Evolutionary conservation across 2,888 invertebrate species (phyloP), one percentile per base, ranked within the genome.

Genomic region (Meandrusa payeni): DNA sequence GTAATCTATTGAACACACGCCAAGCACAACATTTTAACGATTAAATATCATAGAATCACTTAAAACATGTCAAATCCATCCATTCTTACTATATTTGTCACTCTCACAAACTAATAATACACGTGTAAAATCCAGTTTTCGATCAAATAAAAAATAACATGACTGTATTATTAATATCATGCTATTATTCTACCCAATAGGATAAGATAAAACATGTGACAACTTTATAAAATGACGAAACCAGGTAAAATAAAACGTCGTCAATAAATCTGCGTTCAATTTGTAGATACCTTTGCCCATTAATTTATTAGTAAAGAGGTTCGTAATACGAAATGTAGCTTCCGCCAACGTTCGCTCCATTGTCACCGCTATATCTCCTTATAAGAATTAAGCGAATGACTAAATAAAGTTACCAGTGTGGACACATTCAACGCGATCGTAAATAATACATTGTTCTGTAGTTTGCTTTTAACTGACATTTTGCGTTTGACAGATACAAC

Each of bases 181-280:
- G 32, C 44, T 39, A 44, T 44, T 38, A 33, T 32, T 44, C 28
- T 38, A 31, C 26, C 32, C 38, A 44, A 38, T 44, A 10, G 27
- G 44, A 39, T 44, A 44, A 44, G 44, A 44, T 44, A 44, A 44
- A 32, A 22, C 38, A 15, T 27, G 38, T 44, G 44, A 44, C 44
- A 44, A 44, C 44, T 44, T 44, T 44, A 38, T 44, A 44, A 44
- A 39, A 44, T 44, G 38, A 44, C 33, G 38, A 44, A 38, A 44
- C 27, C 38, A 22, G 20, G 26, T 26, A 44, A 44, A 38, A 44
- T 38, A 44, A 38, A 27, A 38, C 27, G 27, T 12, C 7, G 44
- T 39, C 44, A 32, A 44, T 44, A 44, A 32, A 44, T 44, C 44
- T 39, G 38, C 44, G 32, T 38, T 44, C 44, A 44, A 33, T 39